Evolutionary conservation across 2,797 vertebrate genomes (phyloP).

Genomic region (Vireo griseus): DNA sequence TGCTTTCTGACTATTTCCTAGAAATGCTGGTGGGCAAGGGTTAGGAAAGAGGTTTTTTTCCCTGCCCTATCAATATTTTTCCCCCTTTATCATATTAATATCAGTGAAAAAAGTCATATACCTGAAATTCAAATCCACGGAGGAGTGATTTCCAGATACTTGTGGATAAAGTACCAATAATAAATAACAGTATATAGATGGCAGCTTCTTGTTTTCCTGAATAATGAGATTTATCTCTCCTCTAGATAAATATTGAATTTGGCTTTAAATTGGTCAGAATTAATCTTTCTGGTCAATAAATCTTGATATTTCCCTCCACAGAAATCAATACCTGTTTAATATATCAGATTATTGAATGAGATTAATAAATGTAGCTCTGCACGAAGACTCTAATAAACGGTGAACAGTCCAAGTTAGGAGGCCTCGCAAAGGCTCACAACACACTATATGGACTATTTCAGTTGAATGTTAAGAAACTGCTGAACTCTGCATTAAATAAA

Average conservation of each 20-base stretch:
- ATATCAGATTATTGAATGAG: not conserved
- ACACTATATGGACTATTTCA: not conserved
- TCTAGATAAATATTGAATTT: slow-evolving; percentile 8
- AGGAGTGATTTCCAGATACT: not conserved
- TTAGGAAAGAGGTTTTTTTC: not conserved
- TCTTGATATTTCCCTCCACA: slow-evolving; percentile 7
- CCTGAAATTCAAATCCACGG: not conserved
- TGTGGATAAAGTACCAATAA: not conserved
- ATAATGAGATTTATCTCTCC: not conserved
- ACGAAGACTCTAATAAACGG: not conserved
- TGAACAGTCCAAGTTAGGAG: not conserved
- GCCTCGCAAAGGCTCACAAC: not conserved
- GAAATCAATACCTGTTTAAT: slow-evolving; percentile 7
- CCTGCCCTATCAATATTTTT: not conserved
- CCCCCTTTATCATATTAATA: not conserved
- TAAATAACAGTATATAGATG: not conserved
- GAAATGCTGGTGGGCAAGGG: not conserved
- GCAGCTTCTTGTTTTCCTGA: not conserved
- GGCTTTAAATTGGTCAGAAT: slow-evolving; percentile 33
- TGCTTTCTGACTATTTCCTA: not conserved
- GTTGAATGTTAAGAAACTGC: slow-evolving; percentile 27
- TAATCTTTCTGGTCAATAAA: slow-evolving; percentile 38
- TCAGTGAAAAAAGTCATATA: not conserved
- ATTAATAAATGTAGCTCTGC: not conserved
- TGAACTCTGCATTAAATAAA: slow-evolving; percentile 56